These are phyloP conservation scores for Gambusia holbrooki DNA, from an alignment of 2,113 vertebrate species.

Conservation along the genomic window DNA sequence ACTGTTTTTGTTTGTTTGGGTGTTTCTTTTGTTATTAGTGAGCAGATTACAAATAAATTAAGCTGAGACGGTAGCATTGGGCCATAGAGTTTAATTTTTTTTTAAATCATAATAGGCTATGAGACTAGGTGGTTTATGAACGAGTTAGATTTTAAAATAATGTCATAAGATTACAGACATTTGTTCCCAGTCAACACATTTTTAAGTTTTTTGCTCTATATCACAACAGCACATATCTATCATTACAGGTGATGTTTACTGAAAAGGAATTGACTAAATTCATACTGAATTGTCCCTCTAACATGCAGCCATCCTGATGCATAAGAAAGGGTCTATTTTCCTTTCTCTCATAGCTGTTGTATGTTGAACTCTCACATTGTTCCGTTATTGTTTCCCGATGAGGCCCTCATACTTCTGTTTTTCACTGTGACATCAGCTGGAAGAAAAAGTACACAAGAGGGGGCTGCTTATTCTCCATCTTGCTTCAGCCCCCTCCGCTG, in stretches of 20 bases:
- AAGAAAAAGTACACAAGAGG: too few species aligned
- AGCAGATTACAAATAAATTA: neutral
- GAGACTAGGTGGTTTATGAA: too few species aligned
- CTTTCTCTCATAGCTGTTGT: too few species aligned
- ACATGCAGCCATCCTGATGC: conserved; percentile 42
- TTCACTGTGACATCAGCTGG: too few species aligned
- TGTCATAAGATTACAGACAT: neutral
- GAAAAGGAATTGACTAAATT: neutral
- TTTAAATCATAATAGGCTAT: too few species aligned
- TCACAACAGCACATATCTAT: conserved; percentile 8
- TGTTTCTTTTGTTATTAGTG: neutral
- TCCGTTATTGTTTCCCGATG: too few species aligned
- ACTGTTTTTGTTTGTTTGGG: neutral
- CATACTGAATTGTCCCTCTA: neutral
- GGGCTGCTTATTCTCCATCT: too few species aligned
- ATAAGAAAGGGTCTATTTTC: conserved; percentile 55
- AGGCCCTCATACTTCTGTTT: too few species aligned
- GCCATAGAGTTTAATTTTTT: neutral
- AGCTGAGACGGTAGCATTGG: neutral
- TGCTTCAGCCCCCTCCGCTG: too few species aligned
- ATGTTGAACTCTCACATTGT: too few species aligned
- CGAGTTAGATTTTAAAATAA: too few species aligned
- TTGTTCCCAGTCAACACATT: neutral
- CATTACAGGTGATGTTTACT: neutral
- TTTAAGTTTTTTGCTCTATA: neutral